Percentiles rank a stretch among this genome's conserved stretches.
Conservation (phyloP, 2,113 vertebrate species). For the Trematocara variabile region DNA sequence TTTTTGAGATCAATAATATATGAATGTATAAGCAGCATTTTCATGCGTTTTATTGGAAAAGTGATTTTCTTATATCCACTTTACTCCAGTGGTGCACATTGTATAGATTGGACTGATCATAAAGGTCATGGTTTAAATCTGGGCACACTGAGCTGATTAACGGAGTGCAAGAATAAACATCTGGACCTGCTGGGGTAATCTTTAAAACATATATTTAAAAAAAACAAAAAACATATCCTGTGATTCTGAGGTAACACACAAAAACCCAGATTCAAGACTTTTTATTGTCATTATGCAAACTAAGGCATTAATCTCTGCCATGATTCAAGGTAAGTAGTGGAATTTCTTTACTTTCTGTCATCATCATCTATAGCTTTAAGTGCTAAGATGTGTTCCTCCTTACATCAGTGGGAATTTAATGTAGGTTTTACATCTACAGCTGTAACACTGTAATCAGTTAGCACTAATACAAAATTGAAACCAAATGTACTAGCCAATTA, state of each 20-base stretch:
- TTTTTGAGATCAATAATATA: neutral
- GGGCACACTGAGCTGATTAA: neutral
- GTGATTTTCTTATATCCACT: neutral
- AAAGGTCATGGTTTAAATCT: neutral
- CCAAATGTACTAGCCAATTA: neutral
- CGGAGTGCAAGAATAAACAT: neutral
- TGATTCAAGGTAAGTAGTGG: neutral
- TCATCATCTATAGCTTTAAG: neutral
- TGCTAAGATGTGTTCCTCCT: neutral
- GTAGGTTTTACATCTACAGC: neutral
- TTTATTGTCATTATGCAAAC: neutral
- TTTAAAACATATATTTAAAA: neutral
- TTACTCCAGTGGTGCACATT: neutral
- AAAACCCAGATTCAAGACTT: neutral
- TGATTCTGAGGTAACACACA: neutral
- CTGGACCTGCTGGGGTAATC: neutral
- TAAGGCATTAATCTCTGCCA: neutral
- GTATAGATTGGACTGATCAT: neutral
- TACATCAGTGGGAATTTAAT: neutral
- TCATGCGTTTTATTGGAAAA: too few relatives aligned
- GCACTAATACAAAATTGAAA: neutral
- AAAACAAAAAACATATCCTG: rapidly evolving
- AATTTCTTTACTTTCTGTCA: neutral
- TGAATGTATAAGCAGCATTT: neutral
- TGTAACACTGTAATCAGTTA: neutral